Base-by-base conservation (phyloP, 2,888 invertebrate genomes). In the Limnephilus auricula region DNA sequence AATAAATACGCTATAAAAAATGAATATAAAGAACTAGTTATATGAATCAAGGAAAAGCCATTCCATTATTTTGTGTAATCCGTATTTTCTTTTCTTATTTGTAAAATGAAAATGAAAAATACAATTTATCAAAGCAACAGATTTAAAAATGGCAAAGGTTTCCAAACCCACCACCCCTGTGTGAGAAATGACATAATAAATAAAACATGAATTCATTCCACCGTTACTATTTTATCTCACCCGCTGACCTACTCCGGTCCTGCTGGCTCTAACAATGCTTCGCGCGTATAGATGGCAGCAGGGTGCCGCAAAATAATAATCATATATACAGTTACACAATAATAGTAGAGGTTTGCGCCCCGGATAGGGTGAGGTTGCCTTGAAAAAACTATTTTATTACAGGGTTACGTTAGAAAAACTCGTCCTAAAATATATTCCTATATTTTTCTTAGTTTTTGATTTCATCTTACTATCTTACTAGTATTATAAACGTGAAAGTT, bases 121-220 rank as follows among this genome's bases (percentile, higher is more conserved):
- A 65, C 6, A 18, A 25, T 6, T 6, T 65, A 2, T 65, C 18
- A 25, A 65, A 65, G 6, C 65, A 65, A 65, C 65, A 65, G 65
- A 25, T 65, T 65, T 65, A 18, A 25, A 65, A 65, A 31, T 82
- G 18, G 78, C 50, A 34, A 30, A 78, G 87, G 84, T 84, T 45
- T 30, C 13, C 40, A 12, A n/a, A 84, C 37, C 25, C 65, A 30
- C 31, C 79, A 65, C 30, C 37, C 4, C 10, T 30, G 32, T 32
- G 3, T 40, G 90, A 37, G 85, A 65, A 79, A 25, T 65, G 65
- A 65, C 25, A 50, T 86, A 34, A 91, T 92, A 89, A 92, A 90
- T 92, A 92, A 92, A 86, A 91, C 92, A 92, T 90, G 92, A 91
- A 78, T 89, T 91, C 86, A 89, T 92, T 92, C 89, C 90, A 91